A percentile compares a stretch with the other conserved stretches of the same genome.
phyloP scores from a whole-genome alignment of 2,888 invertebrate genomes.

The Microchrysa polita region DNA sequence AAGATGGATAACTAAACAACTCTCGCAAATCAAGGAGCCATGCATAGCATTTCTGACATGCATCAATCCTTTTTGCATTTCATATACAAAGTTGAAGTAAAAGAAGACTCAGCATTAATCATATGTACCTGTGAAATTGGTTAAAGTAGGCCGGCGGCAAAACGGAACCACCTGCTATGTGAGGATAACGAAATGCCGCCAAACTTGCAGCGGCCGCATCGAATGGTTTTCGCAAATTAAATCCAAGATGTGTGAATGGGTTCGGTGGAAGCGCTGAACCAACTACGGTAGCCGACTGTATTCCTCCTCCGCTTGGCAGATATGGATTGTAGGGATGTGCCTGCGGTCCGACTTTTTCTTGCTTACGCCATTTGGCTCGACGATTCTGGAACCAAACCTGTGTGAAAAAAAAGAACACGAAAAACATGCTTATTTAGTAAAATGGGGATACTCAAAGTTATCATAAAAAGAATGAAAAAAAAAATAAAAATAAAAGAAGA shows the following conservation, averaged over 20 bases:
- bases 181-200: conserved; percentile 78
- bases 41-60: too few species aligned
- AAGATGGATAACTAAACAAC: too few species aligned
- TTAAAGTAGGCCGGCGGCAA: conserved; percentile 70
- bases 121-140: conserved; percentile 67
- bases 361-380: conserved; percentile 91
- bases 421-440: background rate
- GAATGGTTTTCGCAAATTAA: conserved; percentile 79
- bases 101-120: conserved; percentile 1
- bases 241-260: conserved; percentile 81
- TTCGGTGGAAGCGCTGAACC: conserved; percentile 80
- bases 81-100: conserved; percentile 14
- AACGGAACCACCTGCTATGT: conserved; percentile 66
- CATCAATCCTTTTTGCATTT: too few species aligned
- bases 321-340: conserved; percentile 91
- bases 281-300: conserved; percentile 71
- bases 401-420: too few species aligned
- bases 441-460: conserved; percentile 27
- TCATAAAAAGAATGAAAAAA: conserved; percentile 30
- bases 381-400: conserved; percentile 96
- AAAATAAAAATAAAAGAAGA: too few species aligned
- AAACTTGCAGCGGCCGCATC: conserved; percentile 71
- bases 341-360: conserved; percentile 91
- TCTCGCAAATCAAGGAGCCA: too few species aligned
- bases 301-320: conserved; percentile 72